Evolutionary conservation across 2,113 vertebrate genomes (phyloP).

Genomic region (Morone saxatilis): DNA sequence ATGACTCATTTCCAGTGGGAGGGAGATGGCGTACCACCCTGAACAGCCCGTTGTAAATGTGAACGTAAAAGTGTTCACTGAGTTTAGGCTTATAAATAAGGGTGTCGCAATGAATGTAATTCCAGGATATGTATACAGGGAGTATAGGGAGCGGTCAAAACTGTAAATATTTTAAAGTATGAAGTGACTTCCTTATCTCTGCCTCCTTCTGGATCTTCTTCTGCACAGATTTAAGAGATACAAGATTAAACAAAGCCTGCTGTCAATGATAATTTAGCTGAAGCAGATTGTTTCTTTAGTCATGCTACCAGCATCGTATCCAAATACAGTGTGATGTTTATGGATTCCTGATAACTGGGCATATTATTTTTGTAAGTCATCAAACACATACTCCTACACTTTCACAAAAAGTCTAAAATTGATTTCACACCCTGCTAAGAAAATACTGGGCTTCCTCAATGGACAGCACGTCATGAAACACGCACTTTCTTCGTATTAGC

Average conservation of each 20-base stretch:
- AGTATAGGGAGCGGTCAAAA: slow-evolving; percentile 16
- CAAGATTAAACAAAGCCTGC: background rate
- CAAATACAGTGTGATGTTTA: background rate
- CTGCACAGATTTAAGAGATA: background rate
- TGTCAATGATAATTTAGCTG: background rate
- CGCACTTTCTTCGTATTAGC: background rate
- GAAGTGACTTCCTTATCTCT: background rate
- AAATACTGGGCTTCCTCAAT: background rate
- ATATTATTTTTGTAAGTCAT: background rate
- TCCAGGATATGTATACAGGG: slow-evolving; percentile 13
- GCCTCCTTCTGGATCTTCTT: background rate
- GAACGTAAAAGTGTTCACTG: background rate
- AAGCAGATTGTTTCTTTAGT: background rate
- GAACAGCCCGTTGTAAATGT: slow-evolving; percentile 17
- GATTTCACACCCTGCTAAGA: background rate
- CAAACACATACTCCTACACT: background rate
- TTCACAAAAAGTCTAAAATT: background rate
- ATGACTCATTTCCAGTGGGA: slow-evolving; percentile 69
- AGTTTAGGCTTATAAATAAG: slow-evolving; percentile 19
- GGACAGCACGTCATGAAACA: background rate
- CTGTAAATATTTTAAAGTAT: slow-evolving; percentile 44
- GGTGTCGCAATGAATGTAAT: slow-evolving; percentile 42
- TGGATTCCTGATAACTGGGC: background rate
- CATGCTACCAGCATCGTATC: background rate
- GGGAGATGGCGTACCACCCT: slow-evolving; percentile 35